Percentiles rank a stretch among this genome's conserved stretches.
Evolutionary conservation across 2,797 vertebrate genomes (phyloP).

Genomic region (Schizothorax lantsangensis): DNA sequence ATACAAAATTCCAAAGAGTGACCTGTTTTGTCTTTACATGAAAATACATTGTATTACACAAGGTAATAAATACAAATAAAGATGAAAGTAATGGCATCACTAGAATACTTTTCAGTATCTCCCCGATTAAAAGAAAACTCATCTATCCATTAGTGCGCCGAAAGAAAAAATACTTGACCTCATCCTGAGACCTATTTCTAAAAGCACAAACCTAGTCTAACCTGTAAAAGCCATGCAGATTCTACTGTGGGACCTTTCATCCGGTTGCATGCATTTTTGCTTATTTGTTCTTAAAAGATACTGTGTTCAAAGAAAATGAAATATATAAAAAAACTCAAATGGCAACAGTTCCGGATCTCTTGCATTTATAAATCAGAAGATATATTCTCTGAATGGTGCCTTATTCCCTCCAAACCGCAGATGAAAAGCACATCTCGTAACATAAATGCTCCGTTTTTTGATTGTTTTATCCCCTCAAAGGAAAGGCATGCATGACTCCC

Average conservation of each 20-base stretch:
- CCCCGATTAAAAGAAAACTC: constrained; percentile 47
- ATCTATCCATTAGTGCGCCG: constrained; percentile 68
- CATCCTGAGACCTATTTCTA: constrained; percentile 57
- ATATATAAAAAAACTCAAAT: constrained; percentile 60
- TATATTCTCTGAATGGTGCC: constrained; percentile 35
- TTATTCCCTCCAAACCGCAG: constrained; percentile 53
- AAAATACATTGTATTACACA: constrained; percentile 94
- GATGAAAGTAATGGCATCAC: constrained; percentile 80
- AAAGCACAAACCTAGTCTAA: constrained; percentile 78
- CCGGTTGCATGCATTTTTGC: constrained; percentile 83
- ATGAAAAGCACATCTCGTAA: constrained; percentile 54
- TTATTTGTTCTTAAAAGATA: constrained; percentile 53
- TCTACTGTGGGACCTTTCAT: constrained; percentile 77
- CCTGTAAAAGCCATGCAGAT: constrained; percentile 86
- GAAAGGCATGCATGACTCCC: constrained; percentile 75
- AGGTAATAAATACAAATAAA: constrained; percentile 86
- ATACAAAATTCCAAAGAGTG: constrained; percentile 65
- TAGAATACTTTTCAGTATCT: constrained; percentile 51
- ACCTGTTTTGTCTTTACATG: constrained; percentile 70
- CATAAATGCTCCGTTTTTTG: constrained; percentile 61
- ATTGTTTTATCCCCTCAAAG: constrained; percentile 70
- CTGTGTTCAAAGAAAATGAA: constrained; percentile 52
- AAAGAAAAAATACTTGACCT: constrained; percentile 47
- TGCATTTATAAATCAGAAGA: constrained; percentile 50
- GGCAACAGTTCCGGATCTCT: constrained; percentile 64